Base-by-base conservation (phyloP, 2,113 vertebrate species). In the Ursus arctos region DNA sequence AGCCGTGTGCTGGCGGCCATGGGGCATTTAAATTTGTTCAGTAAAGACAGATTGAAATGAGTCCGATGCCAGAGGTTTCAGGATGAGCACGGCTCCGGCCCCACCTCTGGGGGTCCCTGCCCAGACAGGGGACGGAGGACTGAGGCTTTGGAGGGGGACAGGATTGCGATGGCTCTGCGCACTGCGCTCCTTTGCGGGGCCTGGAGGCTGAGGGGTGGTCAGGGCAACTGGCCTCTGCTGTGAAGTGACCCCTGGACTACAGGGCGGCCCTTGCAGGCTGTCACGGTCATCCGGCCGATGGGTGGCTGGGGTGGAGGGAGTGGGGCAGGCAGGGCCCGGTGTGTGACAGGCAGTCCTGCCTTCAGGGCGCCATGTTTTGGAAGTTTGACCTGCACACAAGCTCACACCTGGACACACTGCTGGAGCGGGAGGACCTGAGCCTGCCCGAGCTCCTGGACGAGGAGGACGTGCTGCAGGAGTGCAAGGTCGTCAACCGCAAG, bases 361-460 rank as follows among this genome's bases (percentile, higher is more conserved):
- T 6, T 1, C 91, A 99, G 98, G 98, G 98, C 98, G 97, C 97
- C 98, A 99, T 99, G 99, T 99, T 99, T 94, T 99, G 99, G 99
- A 99, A 99, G 97, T 99, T 99, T 98, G 99, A 99, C 92, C 97
- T 99, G 86, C 99, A 99, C 96, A 98, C 98, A 1, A 99, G 98
- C 94, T 99, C 98, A 24, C 99, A 99, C 91, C 98, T 99, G 14
- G 99, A 99, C 94, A 97, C 98, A 0, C 97, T 99, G 83, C 98
- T 99, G 91, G 98, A 99, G 94, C 98, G 98, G 61, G 98, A 99
- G 65, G 98, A 98, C 93, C 98, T 99, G 92, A 99, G 98, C 63
- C 98, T 99, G 47, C 98, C 97, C 0, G 98, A 99, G 95, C 98
- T 99, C 36, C 97, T 99, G 80, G 99, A 99, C 0, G 98, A 99